Percentiles rank a stretch among this genome's conserved stretches.
These are phyloP conservation scores for Neosilurus mollespiculum DNA, from an alignment of 2,797 vertebrate genomes.

Conservation along the genomic window DNA sequence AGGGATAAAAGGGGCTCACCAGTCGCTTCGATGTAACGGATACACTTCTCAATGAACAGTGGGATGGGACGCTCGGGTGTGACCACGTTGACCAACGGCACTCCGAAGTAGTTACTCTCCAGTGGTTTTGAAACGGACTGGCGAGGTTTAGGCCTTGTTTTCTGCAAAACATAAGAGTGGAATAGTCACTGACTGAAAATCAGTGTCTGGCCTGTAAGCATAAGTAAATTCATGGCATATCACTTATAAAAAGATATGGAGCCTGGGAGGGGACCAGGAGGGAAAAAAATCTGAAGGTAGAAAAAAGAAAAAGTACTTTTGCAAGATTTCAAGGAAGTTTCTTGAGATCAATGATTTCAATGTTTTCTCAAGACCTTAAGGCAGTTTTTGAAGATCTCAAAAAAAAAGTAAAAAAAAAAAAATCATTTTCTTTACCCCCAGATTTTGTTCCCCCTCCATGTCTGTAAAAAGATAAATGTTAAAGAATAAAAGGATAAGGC, in stretches of 20 bases:
- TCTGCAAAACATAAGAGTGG: conserved; percentile 70
- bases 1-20: conserved; percentile 69
- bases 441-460: too few species aligned
- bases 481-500: neutral
- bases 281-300: too few species aligned
- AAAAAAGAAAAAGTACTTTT: too few species aligned
- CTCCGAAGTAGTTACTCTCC: conserved; percentile 95
- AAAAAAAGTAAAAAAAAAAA: too few species aligned
- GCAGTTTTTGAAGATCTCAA: too few species aligned
- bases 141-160: conserved; percentile 84
- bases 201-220: neutral
- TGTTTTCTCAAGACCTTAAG: too few species aligned
- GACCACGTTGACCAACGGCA: conserved; percentile 83
- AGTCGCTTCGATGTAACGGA: conserved; percentile 91
- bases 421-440: too few species aligned
- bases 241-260: neutral
- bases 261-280: too few species aligned
- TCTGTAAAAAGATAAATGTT: neutral
- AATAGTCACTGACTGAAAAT: neutral
- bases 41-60: conserved; percentile 91
- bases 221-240: neutral
- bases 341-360: too few species aligned
- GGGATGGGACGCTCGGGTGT: conserved; percentile 85
- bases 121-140: conserved; percentile 87
- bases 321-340: too few species aligned